phyloP scores from a whole-genome alignment of 2,113 vertebrate species.

The Sinocyclocheilus anshuiensis region DNA sequence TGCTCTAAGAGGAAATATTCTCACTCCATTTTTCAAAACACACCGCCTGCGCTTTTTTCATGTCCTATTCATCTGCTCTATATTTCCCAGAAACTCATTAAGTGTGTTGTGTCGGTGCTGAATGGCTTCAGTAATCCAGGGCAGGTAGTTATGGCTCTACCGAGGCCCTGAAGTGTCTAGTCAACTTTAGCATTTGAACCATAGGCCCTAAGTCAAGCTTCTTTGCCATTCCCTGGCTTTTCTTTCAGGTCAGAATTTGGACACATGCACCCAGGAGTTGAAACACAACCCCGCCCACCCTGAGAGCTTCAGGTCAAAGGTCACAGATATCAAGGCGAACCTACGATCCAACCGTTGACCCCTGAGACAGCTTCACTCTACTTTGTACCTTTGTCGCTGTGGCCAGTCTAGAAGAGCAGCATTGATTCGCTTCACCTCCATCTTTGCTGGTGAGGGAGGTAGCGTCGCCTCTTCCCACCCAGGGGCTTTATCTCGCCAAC shows the following conservation, averaged over 20 bases:
- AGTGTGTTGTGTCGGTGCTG: constrained; percentile 47
- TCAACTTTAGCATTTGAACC: constrained; percentile 25
- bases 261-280: constrained; percentile 70
- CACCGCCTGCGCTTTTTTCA: constrained; percentile 30
- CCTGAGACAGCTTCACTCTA: constrained; percentile 56
- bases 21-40: constrained; percentile 41
- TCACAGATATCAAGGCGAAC: constrained; percentile 64
- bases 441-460: constrained; percentile 42
- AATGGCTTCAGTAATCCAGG: constrained; percentile 39
- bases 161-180: constrained; percentile 24
- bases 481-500: constrained; percentile 48
- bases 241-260: constrained; percentile 68
- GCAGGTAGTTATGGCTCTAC: constrained; percentile 44
- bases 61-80: constrained; percentile 32
- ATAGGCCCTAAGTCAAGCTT: constrained; percentile 50
- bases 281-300: constrained; percentile 65
- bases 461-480: constrained; percentile 46
- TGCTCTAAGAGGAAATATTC: constrained; percentile 27
- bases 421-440: not conserved
- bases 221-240: constrained; percentile 58
- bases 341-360: constrained; percentile 65
- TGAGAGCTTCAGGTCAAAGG: constrained; percentile 64
- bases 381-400: not conserved
- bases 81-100: constrained; percentile 35
- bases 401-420: not conserved